A percentile compares a stretch with the other conserved stretches of the same genome.
Conservation (phyloP, 2,888 invertebrate species). For the Polydrusus pterygomalis region DNA sequence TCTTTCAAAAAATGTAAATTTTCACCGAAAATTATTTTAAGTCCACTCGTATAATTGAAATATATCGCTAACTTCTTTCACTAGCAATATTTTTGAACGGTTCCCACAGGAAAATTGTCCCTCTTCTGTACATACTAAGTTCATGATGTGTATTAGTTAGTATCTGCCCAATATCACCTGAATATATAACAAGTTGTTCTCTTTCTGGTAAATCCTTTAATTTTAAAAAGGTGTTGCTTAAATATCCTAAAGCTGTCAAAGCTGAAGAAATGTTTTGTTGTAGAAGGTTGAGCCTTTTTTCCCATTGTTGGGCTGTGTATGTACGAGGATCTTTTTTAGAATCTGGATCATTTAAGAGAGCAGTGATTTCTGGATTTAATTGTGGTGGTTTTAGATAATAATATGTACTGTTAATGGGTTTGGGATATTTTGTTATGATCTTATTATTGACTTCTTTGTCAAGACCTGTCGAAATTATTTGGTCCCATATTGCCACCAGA, state of each 20-base stretch:
- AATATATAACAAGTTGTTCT: conserved; percentile 1
- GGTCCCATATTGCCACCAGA: conserved; percentile 19
- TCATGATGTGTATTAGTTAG: conserved; percentile 12
- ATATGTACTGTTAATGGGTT: not conserved
- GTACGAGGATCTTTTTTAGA: not conserved
- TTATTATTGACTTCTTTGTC: not conserved
- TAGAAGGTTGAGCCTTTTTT: not conserved
- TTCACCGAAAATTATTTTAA: no score
- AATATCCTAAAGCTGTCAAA: conserved; percentile 6
- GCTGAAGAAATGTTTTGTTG: conserved; percentile 17
- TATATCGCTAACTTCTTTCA: no score
- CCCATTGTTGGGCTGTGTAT: not conserved
- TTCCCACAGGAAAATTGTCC: not conserved
- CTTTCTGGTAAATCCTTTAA: conserved; percentile 8
- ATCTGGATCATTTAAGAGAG: not conserved
- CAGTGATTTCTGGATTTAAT: not conserved
- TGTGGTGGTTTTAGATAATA: not conserved
- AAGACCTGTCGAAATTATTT: not conserved
- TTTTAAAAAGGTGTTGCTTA: conserved; percentile 1
- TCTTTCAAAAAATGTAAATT: no score
- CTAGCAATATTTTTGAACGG: no score
- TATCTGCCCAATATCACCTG: conserved; percentile 22
- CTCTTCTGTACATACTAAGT: conserved; percentile 9
- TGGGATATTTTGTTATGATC: not conserved
- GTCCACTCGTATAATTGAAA: no score